A percentile compares a stretch with the other conserved stretches of the same genome.
Evolutionary conservation across 1,140 invertebrate species (phyloP).

Genomic region (Cydia fagiglandana): DNA sequence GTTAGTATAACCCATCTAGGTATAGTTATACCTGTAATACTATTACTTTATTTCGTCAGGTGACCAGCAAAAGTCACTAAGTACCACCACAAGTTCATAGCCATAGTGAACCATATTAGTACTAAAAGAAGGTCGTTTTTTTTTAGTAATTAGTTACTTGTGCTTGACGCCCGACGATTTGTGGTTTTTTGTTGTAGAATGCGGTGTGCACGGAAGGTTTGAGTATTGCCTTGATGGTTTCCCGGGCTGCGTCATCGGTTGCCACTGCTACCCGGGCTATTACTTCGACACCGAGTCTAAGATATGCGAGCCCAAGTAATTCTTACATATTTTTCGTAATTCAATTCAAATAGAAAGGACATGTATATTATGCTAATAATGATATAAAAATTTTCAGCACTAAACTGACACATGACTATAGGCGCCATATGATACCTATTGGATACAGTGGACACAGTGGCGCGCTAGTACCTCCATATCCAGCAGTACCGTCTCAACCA

Average conservation of each 20-base stretch:
- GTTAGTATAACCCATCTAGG: too few species aligned
- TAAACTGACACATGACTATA: constrained; percentile 53
- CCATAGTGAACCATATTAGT: too few species aligned
- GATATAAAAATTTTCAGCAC: constrained; percentile 48
- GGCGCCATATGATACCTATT: constrained; percentile 39
- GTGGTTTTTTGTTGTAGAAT: constrained; percentile 50
- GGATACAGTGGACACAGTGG: not conserved
- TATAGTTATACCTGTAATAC: too few species aligned
- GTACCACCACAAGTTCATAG: too few species aligned
- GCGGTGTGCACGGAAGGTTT: constrained; percentile 65
- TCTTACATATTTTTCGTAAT: constrained; percentile 13
- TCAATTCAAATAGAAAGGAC: constrained; percentile 10
- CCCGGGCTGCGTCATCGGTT: constrained; percentile 66
- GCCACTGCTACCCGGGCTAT: constrained; percentile 68
- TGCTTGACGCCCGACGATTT: too few species aligned
- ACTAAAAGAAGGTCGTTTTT: too few species aligned
- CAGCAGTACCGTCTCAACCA: not conserved
- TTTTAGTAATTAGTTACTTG: too few species aligned
- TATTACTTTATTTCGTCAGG: too few species aligned
- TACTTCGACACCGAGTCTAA: constrained; percentile 70
- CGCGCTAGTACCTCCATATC: not conserved
- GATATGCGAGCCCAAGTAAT: constrained; percentile 72
- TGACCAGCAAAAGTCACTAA: too few species aligned
- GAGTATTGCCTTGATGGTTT: constrained; percentile 70
- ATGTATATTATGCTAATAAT: not conserved